Evolutionary conservation across 2,888 invertebrate species (phyloP), one percentile per base, ranked within the genome.

Genomic region (Ichneumon xanthorius): DNA sequence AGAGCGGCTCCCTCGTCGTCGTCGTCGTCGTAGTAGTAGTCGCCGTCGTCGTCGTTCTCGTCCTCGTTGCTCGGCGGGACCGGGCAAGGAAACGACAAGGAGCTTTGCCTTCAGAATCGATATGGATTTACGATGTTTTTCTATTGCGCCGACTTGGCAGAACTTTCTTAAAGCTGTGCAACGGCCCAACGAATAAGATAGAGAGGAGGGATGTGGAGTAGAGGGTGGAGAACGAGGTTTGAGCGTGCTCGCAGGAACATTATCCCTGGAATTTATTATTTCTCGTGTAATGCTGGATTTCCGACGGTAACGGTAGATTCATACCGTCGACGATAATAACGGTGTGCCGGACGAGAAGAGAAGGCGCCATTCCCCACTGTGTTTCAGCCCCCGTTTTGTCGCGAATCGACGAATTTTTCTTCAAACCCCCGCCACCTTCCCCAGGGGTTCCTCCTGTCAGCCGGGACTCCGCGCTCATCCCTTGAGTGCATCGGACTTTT

Each of bases 91-190:
- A 87, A 87, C 87, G 88, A 88, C 88, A 87, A 85, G 86, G 88
- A 86, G 82, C 77, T 81, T 70, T 75, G 72, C 81, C 83, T 78
- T 87, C 83, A 87, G 76, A 91, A 92, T 93, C 93, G 93, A 92
- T 92, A 92, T 90, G 91, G 92, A 93, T 93, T 93, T 93, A 93
- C 91, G 93, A 93, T 93, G 93, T 93, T 93, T 93, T 93, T 93
- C 93, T 91, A 92, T 91, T 92, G 91, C 91, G 88, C 90, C 91
- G 92, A 92, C 91, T 93, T 93, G 92, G 92, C 92, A 91, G 90
- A 93, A 92, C 90, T 93, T 92, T 92, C 92, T 92, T 92, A 89
- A 91, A 90, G 89, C 86, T 78, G 79, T 40, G 40, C 73, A 83
- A 83, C 67, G 48, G 40, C 48, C 63, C 67, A 45, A 53, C 58